Evolutionary conservation across 2,113 vertebrate species (phyloP).

Genomic region (Tetrax tetrax): DNA sequence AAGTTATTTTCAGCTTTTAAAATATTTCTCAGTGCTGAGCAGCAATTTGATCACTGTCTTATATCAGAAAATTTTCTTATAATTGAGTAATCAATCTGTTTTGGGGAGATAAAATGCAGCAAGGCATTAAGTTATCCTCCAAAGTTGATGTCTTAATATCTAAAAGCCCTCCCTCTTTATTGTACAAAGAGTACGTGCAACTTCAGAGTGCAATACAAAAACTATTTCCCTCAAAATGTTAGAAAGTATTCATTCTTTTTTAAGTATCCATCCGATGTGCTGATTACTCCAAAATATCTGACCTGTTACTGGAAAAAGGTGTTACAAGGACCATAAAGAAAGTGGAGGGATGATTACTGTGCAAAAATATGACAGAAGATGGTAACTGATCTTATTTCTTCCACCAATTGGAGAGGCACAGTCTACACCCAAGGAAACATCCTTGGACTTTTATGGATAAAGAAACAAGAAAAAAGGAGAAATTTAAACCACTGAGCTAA

Average conservation of each 20-base stretch:
- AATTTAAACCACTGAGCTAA: background rate
- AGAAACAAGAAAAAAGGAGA: background rate
- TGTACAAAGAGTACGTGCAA: background rate
- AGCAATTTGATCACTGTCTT: background rate
- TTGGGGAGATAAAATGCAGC: background rate
- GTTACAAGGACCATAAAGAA: slow-evolving; percentile 44
- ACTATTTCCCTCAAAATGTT: background rate
- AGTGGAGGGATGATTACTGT: slow-evolving; percentile 61
- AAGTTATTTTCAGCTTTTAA: background rate
- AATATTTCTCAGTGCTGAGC: background rate
- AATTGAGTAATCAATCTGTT: background rate
- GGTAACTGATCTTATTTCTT: slow-evolving; percentile 42
- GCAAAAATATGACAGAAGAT: slow-evolving; percentile 69
- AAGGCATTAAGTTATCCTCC: background rate
- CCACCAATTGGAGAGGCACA: slow-evolving; percentile 22
- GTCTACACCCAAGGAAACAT: slow-evolving; percentile 59
- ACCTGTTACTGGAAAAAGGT: slow-evolving; percentile 59
- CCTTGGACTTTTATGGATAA: slow-evolving; percentile 47
- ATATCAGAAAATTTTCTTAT: background rate
- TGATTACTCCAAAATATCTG: background rate
- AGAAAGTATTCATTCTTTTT: background rate
- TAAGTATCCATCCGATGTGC: background rate
- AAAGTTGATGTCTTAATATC: background rate
- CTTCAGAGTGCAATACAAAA: background rate
- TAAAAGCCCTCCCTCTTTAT: background rate